Conservation (phyloP, 2,113 vertebrate species). For the Labrus mixtus region DNA sequence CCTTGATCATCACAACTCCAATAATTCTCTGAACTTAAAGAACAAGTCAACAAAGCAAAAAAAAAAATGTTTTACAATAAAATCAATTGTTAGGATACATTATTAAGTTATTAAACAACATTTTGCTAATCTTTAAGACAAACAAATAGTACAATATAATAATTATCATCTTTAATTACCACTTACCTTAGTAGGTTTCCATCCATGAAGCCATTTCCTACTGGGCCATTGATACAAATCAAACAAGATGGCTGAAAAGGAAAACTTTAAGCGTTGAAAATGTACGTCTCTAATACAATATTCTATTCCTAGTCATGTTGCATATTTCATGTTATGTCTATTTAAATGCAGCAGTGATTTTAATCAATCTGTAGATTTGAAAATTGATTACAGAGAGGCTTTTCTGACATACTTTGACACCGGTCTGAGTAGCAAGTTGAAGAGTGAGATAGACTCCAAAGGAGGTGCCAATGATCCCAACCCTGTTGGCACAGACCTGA, state of each 20-base stretch:
- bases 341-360: no score
- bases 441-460: constrained; percentile 70
- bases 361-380: background rate
- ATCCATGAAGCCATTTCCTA: constrained; percentile 31
- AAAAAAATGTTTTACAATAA: no score
- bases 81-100: no score
- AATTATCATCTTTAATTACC: background rate
- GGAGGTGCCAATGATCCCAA: constrained; percentile 75
- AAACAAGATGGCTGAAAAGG: constrained; percentile 74
- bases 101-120: background rate
- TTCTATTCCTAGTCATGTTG: background rate
- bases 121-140: background rate
- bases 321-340: background rate
- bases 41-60: background rate
- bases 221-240: constrained; percentile 76
- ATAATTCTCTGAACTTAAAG: constrained; percentile 36
- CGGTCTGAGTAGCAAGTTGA: constrained; percentile 36
- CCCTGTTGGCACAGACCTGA: constrained; percentile 64
- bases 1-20: constrained; percentile 56
- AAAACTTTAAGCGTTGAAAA: background rate
- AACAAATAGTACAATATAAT: background rate
- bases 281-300: background rate
- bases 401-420: constrained; percentile 60
- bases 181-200: constrained; percentile 22
- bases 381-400: background rate